A percentile compares a stretch with the other conserved stretches of the same genome.
Conservation (phyloP, 2,797 vertebrate species). For the Florisuga fusca region DNA sequence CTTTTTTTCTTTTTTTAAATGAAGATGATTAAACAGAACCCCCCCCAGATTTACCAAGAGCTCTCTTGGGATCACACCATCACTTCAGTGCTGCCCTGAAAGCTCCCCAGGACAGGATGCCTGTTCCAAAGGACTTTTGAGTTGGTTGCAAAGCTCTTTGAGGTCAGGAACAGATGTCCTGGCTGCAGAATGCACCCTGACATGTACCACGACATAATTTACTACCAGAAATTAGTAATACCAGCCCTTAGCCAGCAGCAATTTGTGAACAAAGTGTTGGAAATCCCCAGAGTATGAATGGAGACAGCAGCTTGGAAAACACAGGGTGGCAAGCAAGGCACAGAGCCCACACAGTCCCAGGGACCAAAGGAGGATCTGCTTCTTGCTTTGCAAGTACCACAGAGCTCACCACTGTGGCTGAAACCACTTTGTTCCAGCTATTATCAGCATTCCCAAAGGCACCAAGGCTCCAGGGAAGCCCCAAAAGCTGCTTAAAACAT, state of each 20-base stretch:
- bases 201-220: neutral
- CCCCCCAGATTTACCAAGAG: neutral
- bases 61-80: neutral
- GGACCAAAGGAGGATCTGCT: neutral
- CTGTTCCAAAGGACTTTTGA: neutral
- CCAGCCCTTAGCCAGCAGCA: neutral
- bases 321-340: neutral
- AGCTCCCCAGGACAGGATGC: neutral
- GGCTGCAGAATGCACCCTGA: neutral
- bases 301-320: neutral
- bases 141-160: accelerated
- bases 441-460: neutral
- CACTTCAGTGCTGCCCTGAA: neutral
- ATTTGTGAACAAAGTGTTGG: neutral
- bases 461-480: neutral
- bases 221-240: neutral
- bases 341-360: neutral
- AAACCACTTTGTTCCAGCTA: neutral
- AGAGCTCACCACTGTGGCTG: neutral
- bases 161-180: neutral
- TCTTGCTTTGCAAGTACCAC: neutral
- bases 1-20: too few relatives aligned
- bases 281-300: neutral
- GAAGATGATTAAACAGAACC: neutral
- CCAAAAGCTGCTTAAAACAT: neutral